Conservation (phyloP, 2,888 invertebrate species). For the Germaria angustata region DNA sequence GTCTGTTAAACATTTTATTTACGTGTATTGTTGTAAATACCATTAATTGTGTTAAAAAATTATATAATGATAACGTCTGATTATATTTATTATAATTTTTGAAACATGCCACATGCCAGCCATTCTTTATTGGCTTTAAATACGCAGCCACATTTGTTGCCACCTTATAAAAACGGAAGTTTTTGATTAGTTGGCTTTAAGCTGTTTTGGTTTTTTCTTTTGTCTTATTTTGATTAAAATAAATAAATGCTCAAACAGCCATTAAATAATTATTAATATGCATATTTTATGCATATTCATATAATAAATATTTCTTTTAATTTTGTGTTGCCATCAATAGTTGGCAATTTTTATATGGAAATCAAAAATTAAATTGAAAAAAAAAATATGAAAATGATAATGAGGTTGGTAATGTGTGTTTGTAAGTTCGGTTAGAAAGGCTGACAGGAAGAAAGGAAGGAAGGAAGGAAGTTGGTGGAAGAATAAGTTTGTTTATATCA, state of each 20-base stretch:
- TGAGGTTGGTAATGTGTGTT: neutral
- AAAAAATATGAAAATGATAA: constrained; percentile 2
- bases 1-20: constrained; percentile 36
- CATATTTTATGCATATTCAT: neutral
- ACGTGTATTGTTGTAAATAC: neutral
- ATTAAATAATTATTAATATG: constrained; percentile 33
- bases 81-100: neutral
- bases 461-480: constrained; percentile 40
- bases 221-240: neutral
- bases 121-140: neutral
- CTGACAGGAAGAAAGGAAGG: constrained; percentile 10
- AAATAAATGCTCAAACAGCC: constrained; percentile 1
- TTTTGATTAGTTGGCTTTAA: neutral
- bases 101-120: constrained; percentile 12
- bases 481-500: constrained; percentile 47
- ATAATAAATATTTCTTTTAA: constrained; percentile 6
- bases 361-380: neutral
- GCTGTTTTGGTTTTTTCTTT: neutral
- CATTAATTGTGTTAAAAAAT: constrained; percentile 25
- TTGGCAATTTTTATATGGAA: constrained; percentile 3
- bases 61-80: neutral
- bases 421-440: neutral
- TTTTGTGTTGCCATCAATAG: constrained; percentile 26
- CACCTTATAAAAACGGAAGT: constrained; percentile 53
- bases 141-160: constrained; percentile 5